Base-by-base conservation (phyloP, 2,113 vertebrate species). In the Hippocampus barbouri region DNA sequence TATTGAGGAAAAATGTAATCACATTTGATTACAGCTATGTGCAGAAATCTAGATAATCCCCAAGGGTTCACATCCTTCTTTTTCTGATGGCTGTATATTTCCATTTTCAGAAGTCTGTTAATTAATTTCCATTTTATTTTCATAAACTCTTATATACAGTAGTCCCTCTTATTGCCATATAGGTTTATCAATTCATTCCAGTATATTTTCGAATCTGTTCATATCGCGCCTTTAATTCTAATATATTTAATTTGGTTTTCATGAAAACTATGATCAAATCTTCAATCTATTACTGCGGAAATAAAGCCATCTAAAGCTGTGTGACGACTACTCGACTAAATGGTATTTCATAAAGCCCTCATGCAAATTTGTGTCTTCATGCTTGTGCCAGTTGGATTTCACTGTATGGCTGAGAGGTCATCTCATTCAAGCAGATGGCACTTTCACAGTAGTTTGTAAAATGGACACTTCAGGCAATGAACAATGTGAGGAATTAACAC, bases 341-440 rank as follows among this genome's bases (percentile, higher is more conserved):
- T 82, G 45, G 62, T 69, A 75, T 85, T 86, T 80, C 54, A 34
- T 15, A 38, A 70, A 81, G 75, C 78, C 66, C 38, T 64, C 10
- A 40, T 21, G 20, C 61, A 41, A 64, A 41, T 64, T 20, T 38
- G 18, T 40, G 9, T 64, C 61, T 38, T 34, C 59, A 60, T 60
- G 11, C 25, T 40, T 63, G 60, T 63, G 61, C 61, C 34, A 64
- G 84, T 83, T 87, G 80, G 84, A 73, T 76, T 80, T 84, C 75
- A 79, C 38, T 74, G 68, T 72, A 73, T 71, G 63, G 75, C 85
- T 80, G 74, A 76, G 77, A 79, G 81, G 81, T 86, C 76, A 83
- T 71, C 79, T 77, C 66, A 80, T 82, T 85, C 75, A 83, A 83
- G 86, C 86, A 89, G 86, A 88, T 83, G 86, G 74, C 73, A 41